Evolutionary conservation across 2,888 invertebrate genomes (phyloP).

Genomic region (Phengaris alcon): DNA sequence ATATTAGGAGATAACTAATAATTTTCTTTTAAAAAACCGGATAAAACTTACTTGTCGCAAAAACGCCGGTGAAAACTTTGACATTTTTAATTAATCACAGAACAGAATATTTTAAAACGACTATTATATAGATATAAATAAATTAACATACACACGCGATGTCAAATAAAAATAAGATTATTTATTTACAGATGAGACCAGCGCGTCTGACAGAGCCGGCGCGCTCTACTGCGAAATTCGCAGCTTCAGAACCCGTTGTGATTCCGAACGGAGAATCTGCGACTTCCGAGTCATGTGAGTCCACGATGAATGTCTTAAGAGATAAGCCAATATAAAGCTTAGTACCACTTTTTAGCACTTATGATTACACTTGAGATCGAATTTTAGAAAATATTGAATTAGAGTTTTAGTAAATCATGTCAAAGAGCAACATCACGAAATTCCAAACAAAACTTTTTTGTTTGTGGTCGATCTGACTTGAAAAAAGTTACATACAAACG

Average conservation of each 20-base stretch:
- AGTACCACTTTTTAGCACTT: no score
- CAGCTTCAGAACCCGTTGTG: slow-evolving; percentile 45
- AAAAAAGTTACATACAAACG: no score
- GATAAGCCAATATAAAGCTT: slow-evolving; percentile 29
- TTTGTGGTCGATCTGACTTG: no score
- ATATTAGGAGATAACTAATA: no score
- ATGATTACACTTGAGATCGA: no score
- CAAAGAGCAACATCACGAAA: no score
- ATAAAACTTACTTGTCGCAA: slow-evolving; percentile 55
- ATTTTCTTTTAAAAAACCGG: not conserved
- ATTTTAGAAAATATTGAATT: no score
- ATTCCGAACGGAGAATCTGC: no score
- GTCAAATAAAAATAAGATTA: slow-evolving; percentile 32
- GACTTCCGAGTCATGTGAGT: slow-evolving; percentile 48
- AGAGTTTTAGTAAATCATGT: no score
- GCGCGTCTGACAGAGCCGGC: slow-evolving; percentile 41
- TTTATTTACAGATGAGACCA: slow-evolving; percentile 41
- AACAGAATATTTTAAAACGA: slow-evolving; percentile 22
- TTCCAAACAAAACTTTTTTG: no score
- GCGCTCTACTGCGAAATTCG: slow-evolving; percentile 47
- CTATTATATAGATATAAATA: slow-evolving; percentile 1
- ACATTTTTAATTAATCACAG: slow-evolving; percentile 43
- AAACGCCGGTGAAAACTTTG: slow-evolving; percentile 55
- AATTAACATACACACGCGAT: not conserved
- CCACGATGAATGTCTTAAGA: slow-evolving; percentile 34